Percentiles rank a stretch among this genome's conserved stretches.
These are phyloP conservation scores for Coilia nasus DNA, from an alignment of 2,797 vertebrate species.

Conservation along the genomic window DNA sequence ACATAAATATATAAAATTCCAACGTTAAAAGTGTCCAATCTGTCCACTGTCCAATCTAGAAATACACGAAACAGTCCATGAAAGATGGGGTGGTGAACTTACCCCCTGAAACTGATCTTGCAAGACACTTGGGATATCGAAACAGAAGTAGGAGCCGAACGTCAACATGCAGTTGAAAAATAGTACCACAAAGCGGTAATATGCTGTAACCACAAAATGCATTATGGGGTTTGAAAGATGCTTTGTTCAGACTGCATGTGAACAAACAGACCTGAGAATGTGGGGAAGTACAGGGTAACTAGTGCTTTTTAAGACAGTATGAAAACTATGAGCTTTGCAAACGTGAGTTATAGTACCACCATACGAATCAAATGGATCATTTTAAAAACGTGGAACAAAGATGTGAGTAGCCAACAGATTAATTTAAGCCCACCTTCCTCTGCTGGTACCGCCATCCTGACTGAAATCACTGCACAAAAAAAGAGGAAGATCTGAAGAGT, in stretches of 20 bases:
- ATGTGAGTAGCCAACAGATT: not conserved
- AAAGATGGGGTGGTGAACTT: conserved; percentile 41
- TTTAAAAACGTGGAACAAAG: not conserved
- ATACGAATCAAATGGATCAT: not conserved
- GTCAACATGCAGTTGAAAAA: conserved; percentile 85
- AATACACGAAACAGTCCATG: too few relatives aligned
- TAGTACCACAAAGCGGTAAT: conserved; percentile 81
- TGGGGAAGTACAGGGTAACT: not conserved
- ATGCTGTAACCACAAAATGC: conserved; percentile 61
- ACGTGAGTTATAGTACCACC: not conserved
- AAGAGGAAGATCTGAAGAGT: not conserved
- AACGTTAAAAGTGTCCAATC: not conserved
- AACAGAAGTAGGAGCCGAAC: conserved; percentile 85
- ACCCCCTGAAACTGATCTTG: conserved; percentile 86
- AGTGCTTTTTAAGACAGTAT: not conserved
- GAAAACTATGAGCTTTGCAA: too few relatives aligned
- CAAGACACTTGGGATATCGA: conserved; percentile 82
- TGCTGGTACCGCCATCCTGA: conserved; percentile 67
- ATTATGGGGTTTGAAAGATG: not conserved
- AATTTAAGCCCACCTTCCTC: conserved; percentile 66
- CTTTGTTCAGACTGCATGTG: not conserved
- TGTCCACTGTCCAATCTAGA: too few relatives aligned
- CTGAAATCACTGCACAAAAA: not conserved
- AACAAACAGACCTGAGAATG: not conserved
- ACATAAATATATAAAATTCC: not conserved